Evolutionary conservation across 1,140 invertebrate genomes (phyloP), one percentile per base, ranked within the genome.

Genomic region (Tetraneura akinire): DNA sequence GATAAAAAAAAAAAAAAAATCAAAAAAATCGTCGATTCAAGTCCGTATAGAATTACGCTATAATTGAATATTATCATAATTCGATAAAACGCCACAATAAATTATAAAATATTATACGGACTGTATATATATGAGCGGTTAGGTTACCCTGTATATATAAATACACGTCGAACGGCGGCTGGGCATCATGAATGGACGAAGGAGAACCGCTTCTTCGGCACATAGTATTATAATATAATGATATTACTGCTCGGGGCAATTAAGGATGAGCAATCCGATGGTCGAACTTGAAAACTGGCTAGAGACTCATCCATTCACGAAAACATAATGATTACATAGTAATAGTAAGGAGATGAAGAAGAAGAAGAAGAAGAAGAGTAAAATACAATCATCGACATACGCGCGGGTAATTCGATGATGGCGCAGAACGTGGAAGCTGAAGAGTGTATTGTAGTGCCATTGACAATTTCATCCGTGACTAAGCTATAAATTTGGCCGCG

Each of bases 341-440:
- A 37, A 55, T 55, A 55, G 51, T 60, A 29, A n/a, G n/a, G 51
- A n/a, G n/a, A 53, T 3, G 8, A 53, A 5, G 4, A 2, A n/a
- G 14, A 53, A 53, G 45, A 8, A 37, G 32, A 37, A 37, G 32
- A 37, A 45, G 13, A 8, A n/a, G n/a, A 21, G 45, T 70, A n/a
- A n/a, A 29, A 29, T 32, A 71, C 45, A 51, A 71, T 71, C 68
- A 51, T 49, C 26, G 29, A 51, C 47, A 23, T 51, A 47, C 13
- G 23, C 21, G 49, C n/a, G 68, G 47, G 13, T 78, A 78, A 78
- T 60, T 78, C 74, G 55, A 78, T 78, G 74, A 78, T 78, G 18
- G 23, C 55, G 55, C 74, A 62, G 37, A 78, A 78, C 74, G 37
- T 78, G 4, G 21, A 4, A 51, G 45, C 3, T 37, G 8, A 62